Percentiles rank a stretch among this genome's conserved stretches.
Evolutionary conservation across 2,888 invertebrate genomes (phyloP).

Genomic region (Aplocera efformata): DNA sequence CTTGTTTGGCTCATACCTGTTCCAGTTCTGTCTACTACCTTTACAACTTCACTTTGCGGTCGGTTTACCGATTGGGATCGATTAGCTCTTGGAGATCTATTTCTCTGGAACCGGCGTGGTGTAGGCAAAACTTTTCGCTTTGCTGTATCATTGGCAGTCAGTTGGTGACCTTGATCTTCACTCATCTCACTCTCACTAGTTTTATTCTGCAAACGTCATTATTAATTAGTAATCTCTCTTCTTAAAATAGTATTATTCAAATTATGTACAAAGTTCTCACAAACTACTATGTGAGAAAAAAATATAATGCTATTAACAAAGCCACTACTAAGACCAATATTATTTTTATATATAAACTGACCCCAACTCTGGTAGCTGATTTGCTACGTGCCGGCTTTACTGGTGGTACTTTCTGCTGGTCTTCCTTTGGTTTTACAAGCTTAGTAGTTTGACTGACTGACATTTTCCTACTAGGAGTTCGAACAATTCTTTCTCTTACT

Average conservation of each 20-base stretch:
- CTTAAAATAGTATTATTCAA: constrained; percentile 31
- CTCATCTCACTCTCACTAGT: constrained; percentile 82
- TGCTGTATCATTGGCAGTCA: constrained; percentile 41
- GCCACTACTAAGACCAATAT: constrained; percentile 59
- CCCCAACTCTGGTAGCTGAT: constrained; percentile 74
- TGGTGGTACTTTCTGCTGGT: constrained; percentile 59
- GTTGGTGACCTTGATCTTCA: constrained; percentile 66
- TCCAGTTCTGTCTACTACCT: constrained; percentile 56
- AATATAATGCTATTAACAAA: constrained; percentile 69
- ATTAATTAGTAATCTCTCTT: constrained; percentile 56
- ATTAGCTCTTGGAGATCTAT: constrained; percentile 68
- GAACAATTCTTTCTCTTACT: constrained; percentile 65
- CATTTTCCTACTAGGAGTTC: constrained; percentile 68
- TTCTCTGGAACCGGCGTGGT: constrained; percentile 66
- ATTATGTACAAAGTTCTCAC: constrained; percentile 44
- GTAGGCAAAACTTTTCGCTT: constrained; percentile 66
- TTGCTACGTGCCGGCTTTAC: constrained; percentile 75
- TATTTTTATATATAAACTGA: constrained; percentile 71
- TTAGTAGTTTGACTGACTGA: constrained; percentile 35
- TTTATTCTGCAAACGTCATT: constrained; percentile 76
- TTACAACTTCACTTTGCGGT: constrained; percentile 50
- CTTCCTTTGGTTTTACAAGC: constrained; percentile 48
- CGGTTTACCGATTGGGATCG: constrained; percentile 80
- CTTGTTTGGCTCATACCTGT: constrained; percentile 72
- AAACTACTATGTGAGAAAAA: constrained; percentile 46